Conservation (phyloP, 1,140 invertebrate genomes). For the Cotesia glomerata region DNA sequence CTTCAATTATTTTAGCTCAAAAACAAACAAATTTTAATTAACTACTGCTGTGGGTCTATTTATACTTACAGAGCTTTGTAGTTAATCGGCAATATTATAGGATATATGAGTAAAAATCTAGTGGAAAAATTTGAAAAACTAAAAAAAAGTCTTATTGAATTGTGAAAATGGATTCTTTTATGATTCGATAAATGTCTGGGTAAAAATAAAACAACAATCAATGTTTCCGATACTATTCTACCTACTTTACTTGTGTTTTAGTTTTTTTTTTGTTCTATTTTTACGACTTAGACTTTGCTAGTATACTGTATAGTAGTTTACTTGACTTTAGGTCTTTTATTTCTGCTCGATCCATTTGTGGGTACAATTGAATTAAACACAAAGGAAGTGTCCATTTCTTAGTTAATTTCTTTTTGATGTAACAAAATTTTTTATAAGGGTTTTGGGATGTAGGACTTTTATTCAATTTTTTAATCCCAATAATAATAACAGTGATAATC, state of each 20-base stretch:
- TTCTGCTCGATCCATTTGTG: conserved; percentile 1
- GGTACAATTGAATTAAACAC: neutral
- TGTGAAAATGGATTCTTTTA: conserved; percentile 59
- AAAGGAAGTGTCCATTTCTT: neutral
- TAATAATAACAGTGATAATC: too few relatives aligned
- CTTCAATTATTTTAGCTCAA: neutral
- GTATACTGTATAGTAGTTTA: neutral
- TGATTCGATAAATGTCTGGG: conserved; percentile 48
- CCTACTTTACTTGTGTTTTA: neutral
- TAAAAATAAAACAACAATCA: conserved; percentile 22
- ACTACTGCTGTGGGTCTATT: neutral
- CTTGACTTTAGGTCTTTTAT: conserved; percentile 16
- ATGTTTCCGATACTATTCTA: conserved; percentile 10
- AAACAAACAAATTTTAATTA: conserved; percentile 3
- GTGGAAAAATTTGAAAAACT: neutral
- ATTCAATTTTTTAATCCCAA: too few relatives aligned
- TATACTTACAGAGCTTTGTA: too few relatives aligned
- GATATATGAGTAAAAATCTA: conserved; percentile 1
- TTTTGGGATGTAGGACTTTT: too few relatives aligned
- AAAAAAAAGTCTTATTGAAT: conserved; percentile 1
- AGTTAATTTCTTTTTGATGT: neutral
- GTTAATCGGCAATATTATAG: too few relatives aligned
- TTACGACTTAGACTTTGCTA: neutral
- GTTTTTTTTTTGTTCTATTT: conserved; percentile 16
- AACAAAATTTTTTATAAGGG: too few relatives aligned